phyloP scores from a whole-genome alignment of 2,888 invertebrate genomes.

The Perithous albicinctus region DNA sequence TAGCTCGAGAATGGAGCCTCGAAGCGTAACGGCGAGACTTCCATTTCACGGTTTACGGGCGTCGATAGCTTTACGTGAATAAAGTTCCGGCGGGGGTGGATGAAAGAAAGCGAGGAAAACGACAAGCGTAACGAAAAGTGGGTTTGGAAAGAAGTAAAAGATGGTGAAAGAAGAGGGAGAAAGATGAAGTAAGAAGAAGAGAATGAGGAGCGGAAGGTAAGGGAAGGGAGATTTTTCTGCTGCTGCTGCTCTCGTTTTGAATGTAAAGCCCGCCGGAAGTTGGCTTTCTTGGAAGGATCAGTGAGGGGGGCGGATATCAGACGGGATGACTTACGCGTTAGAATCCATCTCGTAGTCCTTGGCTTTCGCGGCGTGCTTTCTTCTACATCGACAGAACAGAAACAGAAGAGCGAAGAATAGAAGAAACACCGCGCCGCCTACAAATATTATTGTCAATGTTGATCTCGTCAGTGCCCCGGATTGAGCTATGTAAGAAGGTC shows the following conservation, averaged over 20 bases:
- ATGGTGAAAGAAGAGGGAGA: constrained; percentile 30
- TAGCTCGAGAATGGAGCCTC: constrained; percentile 42
- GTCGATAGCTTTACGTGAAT: constrained; percentile 67
- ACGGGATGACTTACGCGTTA: constrained; percentile 84
- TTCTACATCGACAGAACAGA: constrained; percentile 94
- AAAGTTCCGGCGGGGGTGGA: constrained; percentile 53
- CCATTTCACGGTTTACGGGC: constrained; percentile 78
- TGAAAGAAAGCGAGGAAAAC: constrained; percentile 47
- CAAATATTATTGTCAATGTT: constrained; percentile 91
- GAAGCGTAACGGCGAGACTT: constrained; percentile 71
- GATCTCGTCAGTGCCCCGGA: constrained; percentile 92
- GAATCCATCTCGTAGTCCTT: constrained; percentile 97
- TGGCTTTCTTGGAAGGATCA: constrained; percentile 40
- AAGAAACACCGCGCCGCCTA: constrained; percentile 92
- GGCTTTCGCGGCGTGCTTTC: constrained; percentile 92
- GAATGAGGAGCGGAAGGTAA: constrained; percentile 22
- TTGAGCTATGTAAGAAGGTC: constrained; percentile 92
- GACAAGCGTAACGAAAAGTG: constrained; percentile 33
- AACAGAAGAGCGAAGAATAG: constrained; percentile 91
- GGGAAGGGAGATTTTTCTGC: too few relatives aligned
- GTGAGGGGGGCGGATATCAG: constrained; percentile 59
- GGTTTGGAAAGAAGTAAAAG: constrained; percentile 53
- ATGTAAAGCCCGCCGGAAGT: constrained; percentile 56
- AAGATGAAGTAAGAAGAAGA: constrained; percentile 14
- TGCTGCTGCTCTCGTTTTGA: constrained; percentile 55